Evolutionary conservation across 37 sponge, comb jelly and placozoan genomes (phyloP).

Genomic region (Chondrosia reniformis): DNA sequence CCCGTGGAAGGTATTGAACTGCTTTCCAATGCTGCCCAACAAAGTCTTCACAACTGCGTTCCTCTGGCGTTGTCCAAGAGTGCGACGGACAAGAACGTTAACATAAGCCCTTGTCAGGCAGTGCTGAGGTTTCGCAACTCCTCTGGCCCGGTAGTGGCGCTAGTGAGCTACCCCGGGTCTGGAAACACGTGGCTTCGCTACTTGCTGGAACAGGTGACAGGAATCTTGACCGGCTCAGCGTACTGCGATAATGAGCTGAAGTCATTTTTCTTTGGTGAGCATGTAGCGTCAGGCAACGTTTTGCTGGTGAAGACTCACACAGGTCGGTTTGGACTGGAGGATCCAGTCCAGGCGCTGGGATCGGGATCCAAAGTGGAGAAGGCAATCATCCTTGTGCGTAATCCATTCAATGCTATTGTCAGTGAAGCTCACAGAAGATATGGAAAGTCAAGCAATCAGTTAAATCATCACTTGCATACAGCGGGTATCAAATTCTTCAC

Average conservation of each 20-base stretch:
- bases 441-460: too few relatives aligned
- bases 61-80: too few relatives aligned
- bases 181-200: slow-evolving; percentile 79
- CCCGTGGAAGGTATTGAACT: too few relatives aligned
- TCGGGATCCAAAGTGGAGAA: slow-evolving; percentile 28
- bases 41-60: too few relatives aligned
- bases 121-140: slow-evolving; percentile 30
- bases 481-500: too few relatives aligned
- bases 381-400: slow-evolving; percentile 53
- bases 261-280: slow-evolving; percentile 50
- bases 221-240: slow-evolving; percentile 69
- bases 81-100: too few relatives aligned
- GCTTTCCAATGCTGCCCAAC: too few relatives aligned
- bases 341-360: slow-evolving; percentile 12
- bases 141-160: slow-evolving; percentile 42
- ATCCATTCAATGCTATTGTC: slow-evolving; percentile 58
- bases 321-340: slow-evolving; percentile 14
- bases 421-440: slow-evolving; percentile 60
- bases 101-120: not conserved
- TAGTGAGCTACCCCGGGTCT: slow-evolving; percentile 76
- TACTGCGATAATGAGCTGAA: slow-evolving; percentile 67
- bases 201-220: slow-evolving; percentile 69
- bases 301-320: slow-evolving; percentile 67
- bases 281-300: slow-evolving; percentile 49
- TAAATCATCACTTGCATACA: too few relatives aligned